These are phyloP conservation scores for Heterodera schachtii DNA, from an alignment of 1,140 invertebrate species.

Conservation along the genomic window DNA sequence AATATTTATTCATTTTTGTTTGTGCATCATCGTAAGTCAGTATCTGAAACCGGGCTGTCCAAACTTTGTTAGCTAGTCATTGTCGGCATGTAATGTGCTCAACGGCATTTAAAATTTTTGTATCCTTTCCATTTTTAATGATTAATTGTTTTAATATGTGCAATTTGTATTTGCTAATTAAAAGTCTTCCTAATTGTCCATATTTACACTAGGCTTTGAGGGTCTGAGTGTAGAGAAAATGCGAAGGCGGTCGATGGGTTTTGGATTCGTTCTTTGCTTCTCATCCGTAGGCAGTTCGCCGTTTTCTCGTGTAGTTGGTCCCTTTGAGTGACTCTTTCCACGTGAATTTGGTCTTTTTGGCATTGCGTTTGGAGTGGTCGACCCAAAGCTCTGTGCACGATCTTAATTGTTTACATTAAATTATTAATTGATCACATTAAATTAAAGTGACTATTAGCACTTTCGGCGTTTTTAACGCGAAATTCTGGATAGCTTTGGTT, in stretches of 20 bases:
- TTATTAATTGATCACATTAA: background rate
- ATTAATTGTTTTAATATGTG: background rate
- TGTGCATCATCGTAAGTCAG: no score
- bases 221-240: constrained; percentile 29
- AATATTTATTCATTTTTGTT: no score
- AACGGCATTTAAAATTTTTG: background rate
- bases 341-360: background rate
- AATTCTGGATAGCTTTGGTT: no score
- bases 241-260: background rate
- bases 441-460: background rate
- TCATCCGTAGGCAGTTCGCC: background rate
- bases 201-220: constrained; percentile 25
- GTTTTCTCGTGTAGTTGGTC: background rate
- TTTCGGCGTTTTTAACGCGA: no score
- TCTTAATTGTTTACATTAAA: background rate
- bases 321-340: constrained; percentile 5
- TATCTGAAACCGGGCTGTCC: no score
- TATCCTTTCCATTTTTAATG: no score
- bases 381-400: constrained; percentile 24
- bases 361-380: constrained; percentile 20
- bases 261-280: constrained; percentile 1
- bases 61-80: no score
- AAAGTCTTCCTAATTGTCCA: constrained; percentile 2
- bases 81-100: no score
- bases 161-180: background rate